Evolutionary conservation across 2,888 invertebrate genomes (phyloP).

Genomic region (Bombylius discolor): DNA sequence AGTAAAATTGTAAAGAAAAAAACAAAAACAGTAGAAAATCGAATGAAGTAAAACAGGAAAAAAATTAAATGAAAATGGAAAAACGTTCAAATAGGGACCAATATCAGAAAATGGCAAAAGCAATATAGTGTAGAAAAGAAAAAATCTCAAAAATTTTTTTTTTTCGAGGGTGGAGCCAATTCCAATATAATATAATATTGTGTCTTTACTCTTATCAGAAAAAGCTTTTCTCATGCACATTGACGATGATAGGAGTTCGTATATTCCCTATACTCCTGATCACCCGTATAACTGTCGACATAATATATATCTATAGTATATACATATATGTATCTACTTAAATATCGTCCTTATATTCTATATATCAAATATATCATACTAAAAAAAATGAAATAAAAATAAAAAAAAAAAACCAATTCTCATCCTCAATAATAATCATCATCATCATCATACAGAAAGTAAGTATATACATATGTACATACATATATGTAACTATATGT

Average conservation of each 20-base stretch:
- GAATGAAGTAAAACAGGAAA: background rate
- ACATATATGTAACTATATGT: too few species aligned
- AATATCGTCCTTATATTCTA: too few species aligned
- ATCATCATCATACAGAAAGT: too few species aligned
- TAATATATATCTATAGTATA: too few species aligned
- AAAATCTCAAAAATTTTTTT: constrained; percentile 2
- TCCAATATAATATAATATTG: constrained; percentile 1
- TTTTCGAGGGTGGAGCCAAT: constrained; percentile 10
- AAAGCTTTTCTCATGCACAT: constrained; percentile 6
- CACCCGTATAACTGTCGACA: too few species aligned
- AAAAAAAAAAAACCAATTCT: too few species aligned
- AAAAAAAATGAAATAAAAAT: too few species aligned
- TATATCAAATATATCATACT: too few species aligned
- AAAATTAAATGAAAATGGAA: background rate
- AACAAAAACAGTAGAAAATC: background rate
- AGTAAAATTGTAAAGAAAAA: too few species aligned
- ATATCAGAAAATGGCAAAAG: background rate
- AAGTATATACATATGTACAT: too few species aligned
- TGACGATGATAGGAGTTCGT: background rate
- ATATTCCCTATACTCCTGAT: background rate
- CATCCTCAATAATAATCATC: too few species aligned
- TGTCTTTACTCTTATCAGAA: constrained; percentile 10
- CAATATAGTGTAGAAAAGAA: background rate
- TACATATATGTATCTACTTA: too few species aligned
- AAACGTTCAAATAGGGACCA: background rate